A percentile compares a stretch with the other conserved stretches of the same genome.
phyloP scores from a whole-genome alignment of 2,888 invertebrate species.

The Parascotia fuliginaria region DNA sequence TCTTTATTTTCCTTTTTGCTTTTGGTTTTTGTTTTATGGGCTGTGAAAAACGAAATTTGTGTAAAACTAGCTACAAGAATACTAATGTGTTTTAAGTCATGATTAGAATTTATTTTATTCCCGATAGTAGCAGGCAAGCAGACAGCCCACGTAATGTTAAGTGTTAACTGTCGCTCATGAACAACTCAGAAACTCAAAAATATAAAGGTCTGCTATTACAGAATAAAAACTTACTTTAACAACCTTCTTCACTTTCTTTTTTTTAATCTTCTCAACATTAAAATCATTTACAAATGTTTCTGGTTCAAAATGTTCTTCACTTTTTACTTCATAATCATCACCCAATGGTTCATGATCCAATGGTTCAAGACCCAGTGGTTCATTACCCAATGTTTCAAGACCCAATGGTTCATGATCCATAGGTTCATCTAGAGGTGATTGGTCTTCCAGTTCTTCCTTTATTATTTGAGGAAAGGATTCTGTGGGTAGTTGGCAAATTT shows the following conservation, averaged over 20 bases:
- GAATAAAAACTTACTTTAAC: constrained; percentile 13
- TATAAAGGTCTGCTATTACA: not conserved
- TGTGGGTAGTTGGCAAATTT: not conserved
- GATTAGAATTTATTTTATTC: too few relatives aligned
- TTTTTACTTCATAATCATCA: constrained; percentile 30
- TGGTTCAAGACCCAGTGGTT: not conserved
- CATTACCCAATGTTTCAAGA: not conserved
- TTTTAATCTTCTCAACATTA: constrained; percentile 26
- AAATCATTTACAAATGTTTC: constrained; percentile 62
- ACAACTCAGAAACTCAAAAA: too few relatives aligned
- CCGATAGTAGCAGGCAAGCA: too few relatives aligned
- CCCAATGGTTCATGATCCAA: not conserved
- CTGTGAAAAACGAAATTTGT: too few relatives aligned
- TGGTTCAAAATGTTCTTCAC: constrained; percentile 59
- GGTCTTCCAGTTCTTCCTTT: constrained; percentile 22
- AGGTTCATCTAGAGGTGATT: not conserved
- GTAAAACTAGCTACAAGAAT: too few relatives aligned
- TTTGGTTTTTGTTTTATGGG: too few relatives aligned
- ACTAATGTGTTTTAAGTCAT: too few relatives aligned
- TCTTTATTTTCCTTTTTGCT: too few relatives aligned
- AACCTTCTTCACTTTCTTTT: constrained; percentile 11
- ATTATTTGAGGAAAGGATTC: not conserved
- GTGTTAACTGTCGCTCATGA: too few relatives aligned
- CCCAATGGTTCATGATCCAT: not conserved
- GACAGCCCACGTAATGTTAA: too few relatives aligned